Percentiles rank a stretch among this genome's conserved stretches.
phyloP scores from a whole-genome alignment of 1,140 invertebrate species.

The Aphidius gifuensis region DNA sequence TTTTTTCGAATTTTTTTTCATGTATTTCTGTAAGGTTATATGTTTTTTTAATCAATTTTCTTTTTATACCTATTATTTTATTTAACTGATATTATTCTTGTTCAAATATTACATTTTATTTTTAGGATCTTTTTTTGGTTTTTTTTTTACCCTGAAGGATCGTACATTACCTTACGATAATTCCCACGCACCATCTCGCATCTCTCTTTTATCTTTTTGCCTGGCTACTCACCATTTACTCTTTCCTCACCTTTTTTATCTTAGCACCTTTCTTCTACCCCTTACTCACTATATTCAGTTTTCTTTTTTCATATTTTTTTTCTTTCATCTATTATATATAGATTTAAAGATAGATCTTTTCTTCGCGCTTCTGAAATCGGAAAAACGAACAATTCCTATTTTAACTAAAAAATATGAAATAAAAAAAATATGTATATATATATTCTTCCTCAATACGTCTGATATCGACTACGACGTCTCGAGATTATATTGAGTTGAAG shows the following conservation, averaged over 20 bases:
- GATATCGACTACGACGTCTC: no score
- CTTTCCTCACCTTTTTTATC: constrained; percentile 8
- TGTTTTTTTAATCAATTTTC: no score
- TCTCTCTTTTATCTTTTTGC: constrained; percentile 23
- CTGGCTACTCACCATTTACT: constrained; percentile 7
- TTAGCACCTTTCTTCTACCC: background rate
- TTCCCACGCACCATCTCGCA: constrained; percentile 27
- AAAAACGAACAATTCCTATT: constrained; percentile 3
- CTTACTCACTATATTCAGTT: constrained; percentile 6
- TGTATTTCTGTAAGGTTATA: no score
- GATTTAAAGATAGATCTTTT: background rate
- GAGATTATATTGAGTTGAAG: no score
- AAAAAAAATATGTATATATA: no score
- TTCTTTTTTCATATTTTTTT: constrained; percentile 10
- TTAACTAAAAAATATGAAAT: background rate
- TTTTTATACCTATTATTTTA: no score
- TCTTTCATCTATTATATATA: background rate
- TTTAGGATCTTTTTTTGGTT: background rate
- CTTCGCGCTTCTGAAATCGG: background rate
- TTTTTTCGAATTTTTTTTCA: no score
- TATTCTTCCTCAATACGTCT: no score
- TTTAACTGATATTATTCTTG: background rate
- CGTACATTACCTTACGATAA: constrained; percentile 26
- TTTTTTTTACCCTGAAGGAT: background rate
- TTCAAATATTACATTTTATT: background rate